These are phyloP conservation scores for Quadroppia sp. DNA, from an alignment of 2,888 invertebrate species.

Conservation along the genomic window DNA sequence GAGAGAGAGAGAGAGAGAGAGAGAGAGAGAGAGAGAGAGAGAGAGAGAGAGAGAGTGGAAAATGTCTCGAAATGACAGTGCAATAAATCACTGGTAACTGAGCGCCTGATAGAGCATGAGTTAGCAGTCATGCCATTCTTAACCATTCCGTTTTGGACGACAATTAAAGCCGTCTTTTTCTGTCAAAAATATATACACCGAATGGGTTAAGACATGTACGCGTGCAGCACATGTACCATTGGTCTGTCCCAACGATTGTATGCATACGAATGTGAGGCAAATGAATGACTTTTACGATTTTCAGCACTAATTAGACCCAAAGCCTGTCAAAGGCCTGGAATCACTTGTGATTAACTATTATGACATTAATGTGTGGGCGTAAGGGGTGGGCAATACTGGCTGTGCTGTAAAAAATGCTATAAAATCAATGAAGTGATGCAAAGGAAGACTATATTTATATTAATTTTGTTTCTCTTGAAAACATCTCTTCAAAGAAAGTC, in stretches of 20 bases:
- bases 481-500: neutral
- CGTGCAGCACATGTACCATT: neutral
- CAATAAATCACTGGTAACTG: conserved; percentile 32
- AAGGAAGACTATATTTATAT: neutral
- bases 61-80: conserved; percentile 28
- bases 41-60: conserved; percentile 18
- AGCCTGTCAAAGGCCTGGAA: conserved; percentile 33
- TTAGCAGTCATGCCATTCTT: conserved; percentile 2
- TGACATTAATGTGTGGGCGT: conserved; percentile 38
- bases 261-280: neutral
- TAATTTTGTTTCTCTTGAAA: neutral
- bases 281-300: conserved; percentile 34
- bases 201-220: conserved; percentile 22
- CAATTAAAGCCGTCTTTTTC: conserved; percentile 7
- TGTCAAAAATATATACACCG: neutral
- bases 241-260: neutral
- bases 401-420: neutral
- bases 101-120: conserved; percentile 11
- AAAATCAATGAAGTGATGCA: neutral
- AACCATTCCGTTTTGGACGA: neutral
- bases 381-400: conserved; percentile 21
- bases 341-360: conserved; percentile 36
- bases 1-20: too few species aligned
- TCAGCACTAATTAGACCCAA: conserved; percentile 29
- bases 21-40: conserved; percentile 13